Conservation (phyloP, 2,113 vertebrate species). For the Dipodomys merriami region DNA sequence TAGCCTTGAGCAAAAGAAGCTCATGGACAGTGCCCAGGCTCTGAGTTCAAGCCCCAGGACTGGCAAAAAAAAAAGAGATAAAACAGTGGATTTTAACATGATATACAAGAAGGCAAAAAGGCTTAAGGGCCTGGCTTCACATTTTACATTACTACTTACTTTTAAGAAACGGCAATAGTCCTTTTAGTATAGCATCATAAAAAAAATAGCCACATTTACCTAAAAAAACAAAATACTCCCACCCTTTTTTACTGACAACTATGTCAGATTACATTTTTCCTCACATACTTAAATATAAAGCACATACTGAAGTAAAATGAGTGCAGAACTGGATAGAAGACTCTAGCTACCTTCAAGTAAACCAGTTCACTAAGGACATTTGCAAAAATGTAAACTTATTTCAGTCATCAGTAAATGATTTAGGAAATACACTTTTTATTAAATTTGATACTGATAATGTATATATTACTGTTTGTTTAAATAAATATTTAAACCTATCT, state of each 20-base stretch:
- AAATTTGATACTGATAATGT: neutral
- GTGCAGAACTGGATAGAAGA: neutral
- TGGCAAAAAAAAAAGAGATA: neutral
- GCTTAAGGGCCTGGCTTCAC: neutral
- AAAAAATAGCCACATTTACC: neutral
- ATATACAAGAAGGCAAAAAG: neutral
- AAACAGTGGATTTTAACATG: neutral
- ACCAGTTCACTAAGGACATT: neutral
- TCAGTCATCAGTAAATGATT: neutral
- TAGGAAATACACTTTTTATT: constrained; percentile 42
- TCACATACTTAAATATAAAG: neutral
- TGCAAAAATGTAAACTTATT: neutral
- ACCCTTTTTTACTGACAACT: neutral
- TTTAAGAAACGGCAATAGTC: constrained; percentile 16
- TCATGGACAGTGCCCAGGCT: too few species aligned
- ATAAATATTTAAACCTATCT: constrained; percentile 8
- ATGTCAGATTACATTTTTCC: neutral
- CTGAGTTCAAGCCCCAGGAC: too few species aligned
- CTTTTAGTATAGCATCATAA: neutral
- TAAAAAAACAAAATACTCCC: too few species aligned
- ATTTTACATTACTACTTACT: neutral
- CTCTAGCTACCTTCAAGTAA: neutral
- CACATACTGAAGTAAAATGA: neutral
- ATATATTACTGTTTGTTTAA: neutral
- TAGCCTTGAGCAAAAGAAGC: too few species aligned